A percentile compares a stretch with the other conserved stretches of the same genome.
phyloP scores from a whole-genome alignment of 2,888 invertebrate species.

The Hofmannophila pseudospretella region DNA sequence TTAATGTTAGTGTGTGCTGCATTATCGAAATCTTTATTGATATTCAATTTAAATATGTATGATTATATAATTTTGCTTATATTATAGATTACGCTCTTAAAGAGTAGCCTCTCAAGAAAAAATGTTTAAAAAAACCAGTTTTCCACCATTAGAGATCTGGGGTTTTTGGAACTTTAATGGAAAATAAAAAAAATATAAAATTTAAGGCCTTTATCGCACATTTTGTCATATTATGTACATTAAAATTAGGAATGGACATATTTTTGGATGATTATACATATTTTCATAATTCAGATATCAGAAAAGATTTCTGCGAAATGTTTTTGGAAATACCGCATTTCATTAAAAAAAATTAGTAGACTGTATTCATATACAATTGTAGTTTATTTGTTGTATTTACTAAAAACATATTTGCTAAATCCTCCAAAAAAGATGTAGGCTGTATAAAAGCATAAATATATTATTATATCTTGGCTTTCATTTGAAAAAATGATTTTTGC shows the following conservation, averaged over 20 bases:
- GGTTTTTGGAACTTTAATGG: background rate
- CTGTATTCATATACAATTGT: no score
- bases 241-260: slow-evolving; percentile 6
- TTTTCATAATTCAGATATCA: slow-evolving; percentile 39
- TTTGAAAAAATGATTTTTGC: background rate
- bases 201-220: slow-evolving; percentile 36
- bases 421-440: slow-evolving; percentile 34
- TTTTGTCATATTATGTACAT: slow-evolving; percentile 11
- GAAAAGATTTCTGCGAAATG: slow-evolving; percentile 47
- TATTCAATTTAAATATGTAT: slow-evolving; percentile 54
- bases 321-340: slow-evolving; percentile 31
- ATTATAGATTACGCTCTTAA: slow-evolving; percentile 37
- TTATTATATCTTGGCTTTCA: background rate
- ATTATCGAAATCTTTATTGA: slow-evolving; percentile 58
- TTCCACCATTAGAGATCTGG: no score
- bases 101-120: slow-evolving; percentile 31
- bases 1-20: slow-evolving; percentile 60
- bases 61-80: slow-evolving; percentile 47
- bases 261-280: slow-evolving; percentile 33
- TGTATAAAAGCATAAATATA: slow-evolving; percentile 16
- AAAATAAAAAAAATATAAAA: background rate
- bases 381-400: slow-evolving; percentile 29
- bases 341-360: background rate
- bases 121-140: background rate
- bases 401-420: slow-evolving; percentile 40